A percentile compares a stretch with the other conserved stretches of the same genome.
Evolutionary conservation across 1,140 invertebrate species (phyloP).

Genomic region (Chrysomallon squamiferum): DNA sequence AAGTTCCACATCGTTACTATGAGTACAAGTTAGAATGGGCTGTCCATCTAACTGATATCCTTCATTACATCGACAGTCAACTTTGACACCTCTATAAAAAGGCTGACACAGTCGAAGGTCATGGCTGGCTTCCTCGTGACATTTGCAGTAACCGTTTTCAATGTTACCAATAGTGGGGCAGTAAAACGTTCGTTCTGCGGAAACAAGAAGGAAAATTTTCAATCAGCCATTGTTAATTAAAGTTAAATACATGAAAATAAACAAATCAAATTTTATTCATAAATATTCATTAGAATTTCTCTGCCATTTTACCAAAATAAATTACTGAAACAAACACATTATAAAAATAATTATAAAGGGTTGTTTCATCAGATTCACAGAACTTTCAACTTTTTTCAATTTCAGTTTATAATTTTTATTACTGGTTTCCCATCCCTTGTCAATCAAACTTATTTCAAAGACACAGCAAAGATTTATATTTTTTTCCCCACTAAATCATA

Average conservation of each 20-base stretch:
- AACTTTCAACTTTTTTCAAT: no score
- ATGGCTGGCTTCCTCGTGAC: constrained; percentile 18
- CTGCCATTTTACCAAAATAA: no score
- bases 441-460: no score
- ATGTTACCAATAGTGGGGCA: constrained; percentile 22
- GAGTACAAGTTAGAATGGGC: constrained; percentile 29
- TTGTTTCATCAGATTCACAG: no score
- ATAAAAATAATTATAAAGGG: no score
- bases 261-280: not conserved
- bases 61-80: constrained; percentile 40
- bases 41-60: constrained; percentile 31
- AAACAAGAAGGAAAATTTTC: constrained; percentile 1
- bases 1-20: not conserved
- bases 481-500: no score
- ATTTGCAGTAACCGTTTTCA: constrained; percentile 32
- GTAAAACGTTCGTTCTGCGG: constrained; percentile 21
- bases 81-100: constrained; percentile 24
- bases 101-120: constrained; percentile 29
- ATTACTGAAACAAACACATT: no score
- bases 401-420: no score
- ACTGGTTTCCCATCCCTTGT: no score
- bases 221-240: no score
- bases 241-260: not conserved
- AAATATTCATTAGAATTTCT: no score
- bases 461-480: no score